These are phyloP conservation scores for Motacilla alba DNA, from an alignment of 2,113 vertebrate species.

Conservation along the genomic window DNA sequence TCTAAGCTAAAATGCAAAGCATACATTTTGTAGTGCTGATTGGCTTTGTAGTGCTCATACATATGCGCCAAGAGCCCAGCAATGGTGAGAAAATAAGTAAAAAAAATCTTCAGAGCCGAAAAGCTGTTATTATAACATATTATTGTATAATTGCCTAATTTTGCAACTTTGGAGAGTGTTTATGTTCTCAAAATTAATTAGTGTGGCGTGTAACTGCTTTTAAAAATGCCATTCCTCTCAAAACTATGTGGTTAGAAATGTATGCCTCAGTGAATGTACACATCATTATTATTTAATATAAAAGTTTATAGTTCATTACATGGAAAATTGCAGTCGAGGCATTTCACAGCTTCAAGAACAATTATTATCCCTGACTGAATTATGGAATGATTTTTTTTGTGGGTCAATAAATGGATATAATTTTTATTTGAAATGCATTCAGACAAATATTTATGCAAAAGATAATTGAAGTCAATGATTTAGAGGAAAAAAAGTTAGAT, in stretches of 20 bases:
- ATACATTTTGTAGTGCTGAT: background rate
- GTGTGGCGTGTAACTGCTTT: slow-evolving; percentile 32
- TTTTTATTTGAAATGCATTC: background rate
- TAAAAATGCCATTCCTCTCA: slow-evolving; percentile 17
- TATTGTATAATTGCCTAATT: slow-evolving; percentile 37
- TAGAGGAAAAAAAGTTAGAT: background rate
- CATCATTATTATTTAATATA: slow-evolving; percentile 39
- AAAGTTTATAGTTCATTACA: slow-evolving; percentile 50
- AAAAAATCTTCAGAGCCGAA: background rate
- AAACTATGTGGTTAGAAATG: slow-evolving; percentile 29
- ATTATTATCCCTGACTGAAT: slow-evolving; percentile 29
- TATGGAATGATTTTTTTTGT: background rate
- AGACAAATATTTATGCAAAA: background rate
- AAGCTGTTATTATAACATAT: background rate
- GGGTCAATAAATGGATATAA: background rate
- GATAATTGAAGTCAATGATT: background rate
- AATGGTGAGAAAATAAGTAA: background rate
- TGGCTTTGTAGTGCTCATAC: background rate
- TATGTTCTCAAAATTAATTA: slow-evolving; percentile 62
- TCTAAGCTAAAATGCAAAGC: slow-evolving; percentile 30
- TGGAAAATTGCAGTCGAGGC: slow-evolving; percentile 12
- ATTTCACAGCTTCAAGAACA: slow-evolving; percentile 27
- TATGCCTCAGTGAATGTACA: background rate
- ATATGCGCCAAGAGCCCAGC: background rate
- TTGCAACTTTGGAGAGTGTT: slow-evolving; percentile 29